phyloP scores from a whole-genome alignment of 1,140 invertebrate species.

The Brachionus rubens region DNA sequence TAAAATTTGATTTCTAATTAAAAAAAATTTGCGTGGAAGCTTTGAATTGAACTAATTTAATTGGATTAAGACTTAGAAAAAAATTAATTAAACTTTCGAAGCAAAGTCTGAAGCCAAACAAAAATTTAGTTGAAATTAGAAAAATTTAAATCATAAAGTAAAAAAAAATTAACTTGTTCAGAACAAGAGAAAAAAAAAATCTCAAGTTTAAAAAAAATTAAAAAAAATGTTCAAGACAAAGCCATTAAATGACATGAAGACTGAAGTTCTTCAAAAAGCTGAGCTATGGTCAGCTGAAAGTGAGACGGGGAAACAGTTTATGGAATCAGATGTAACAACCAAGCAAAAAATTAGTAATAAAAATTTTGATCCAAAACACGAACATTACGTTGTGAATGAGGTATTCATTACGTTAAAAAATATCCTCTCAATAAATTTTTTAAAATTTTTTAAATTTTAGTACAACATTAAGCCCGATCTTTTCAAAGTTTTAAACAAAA shows the following conservation, averaged over 20 bases:
- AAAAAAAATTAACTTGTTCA: too few species aligned
- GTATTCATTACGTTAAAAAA: background rate
- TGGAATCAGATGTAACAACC: background rate
- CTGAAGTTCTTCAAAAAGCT: background rate
- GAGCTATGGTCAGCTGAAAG: conserved; percentile 8
- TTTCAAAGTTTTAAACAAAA: background rate
- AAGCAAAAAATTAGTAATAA: conserved; percentile 9
- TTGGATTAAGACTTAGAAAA: too few species aligned
- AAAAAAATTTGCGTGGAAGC: too few species aligned
- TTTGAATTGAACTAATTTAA: too few species aligned
- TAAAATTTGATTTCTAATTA: too few species aligned
- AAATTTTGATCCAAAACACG: background rate
- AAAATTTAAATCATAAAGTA: too few species aligned
- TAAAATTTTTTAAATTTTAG: background rate
- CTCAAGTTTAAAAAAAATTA: background rate
- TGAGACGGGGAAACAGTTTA: background rate
- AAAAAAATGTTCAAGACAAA: background rate
- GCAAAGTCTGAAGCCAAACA: too few species aligned
- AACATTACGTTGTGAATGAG: conserved; percentile 3
- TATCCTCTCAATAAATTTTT: background rate
- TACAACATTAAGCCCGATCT: background rate
- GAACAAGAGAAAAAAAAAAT: too few species aligned
- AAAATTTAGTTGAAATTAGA: too few species aligned
- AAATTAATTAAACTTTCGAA: too few species aligned
- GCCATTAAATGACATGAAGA: background rate